Percentiles rank a stretch among this genome's conserved stretches.
These are phyloP conservation scores for Tetranychus piercei DNA, from an alignment of 2,888 invertebrate species.

Conservation along the genomic window DNA sequence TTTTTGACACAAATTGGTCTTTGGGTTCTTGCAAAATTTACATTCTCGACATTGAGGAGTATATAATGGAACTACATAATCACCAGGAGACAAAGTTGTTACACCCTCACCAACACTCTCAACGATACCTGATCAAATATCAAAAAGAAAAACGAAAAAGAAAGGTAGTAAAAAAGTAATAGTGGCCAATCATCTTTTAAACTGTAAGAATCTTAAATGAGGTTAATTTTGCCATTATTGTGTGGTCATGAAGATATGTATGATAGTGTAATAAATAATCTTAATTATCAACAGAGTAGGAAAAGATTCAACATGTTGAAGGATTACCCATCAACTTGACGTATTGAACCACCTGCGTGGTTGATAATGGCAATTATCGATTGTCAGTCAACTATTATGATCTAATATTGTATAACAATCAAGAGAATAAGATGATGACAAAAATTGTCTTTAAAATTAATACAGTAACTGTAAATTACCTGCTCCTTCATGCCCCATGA, in stretches of 20 bases:
- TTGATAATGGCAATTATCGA: too few relatives aligned
- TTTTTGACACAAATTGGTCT: conserved; percentile 91
- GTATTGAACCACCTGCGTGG: too few relatives aligned
- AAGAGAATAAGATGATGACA: too few relatives aligned
- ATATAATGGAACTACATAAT: conserved; percentile 91
- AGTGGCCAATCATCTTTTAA: background rate
- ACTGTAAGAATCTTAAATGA: too few relatives aligned
- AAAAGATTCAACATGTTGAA: too few relatives aligned
- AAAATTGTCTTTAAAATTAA: background rate
- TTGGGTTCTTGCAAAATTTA: conserved; percentile 81
- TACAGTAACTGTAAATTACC: background rate
- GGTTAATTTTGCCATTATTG: background rate
- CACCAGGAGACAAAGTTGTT: conserved; percentile 61
- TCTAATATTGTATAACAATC: too few relatives aligned
- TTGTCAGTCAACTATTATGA: too few relatives aligned
- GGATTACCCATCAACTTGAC: too few relatives aligned
- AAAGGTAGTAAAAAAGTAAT: background rate
- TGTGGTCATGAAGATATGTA: background rate
- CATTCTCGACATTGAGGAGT: conserved; percentile 91
- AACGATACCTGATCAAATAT: conserved; percentile 49
- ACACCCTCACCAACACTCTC: conserved; percentile 88
- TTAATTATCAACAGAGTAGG: background rate
- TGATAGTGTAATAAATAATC: background rate
- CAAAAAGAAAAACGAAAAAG: background rate
- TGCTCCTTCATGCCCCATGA: conserved; percentile 89